These are phyloP conservation scores for Aphodius sticticus DNA, from an alignment of 2,888 invertebrate species.

Conservation along the genomic window DNA sequence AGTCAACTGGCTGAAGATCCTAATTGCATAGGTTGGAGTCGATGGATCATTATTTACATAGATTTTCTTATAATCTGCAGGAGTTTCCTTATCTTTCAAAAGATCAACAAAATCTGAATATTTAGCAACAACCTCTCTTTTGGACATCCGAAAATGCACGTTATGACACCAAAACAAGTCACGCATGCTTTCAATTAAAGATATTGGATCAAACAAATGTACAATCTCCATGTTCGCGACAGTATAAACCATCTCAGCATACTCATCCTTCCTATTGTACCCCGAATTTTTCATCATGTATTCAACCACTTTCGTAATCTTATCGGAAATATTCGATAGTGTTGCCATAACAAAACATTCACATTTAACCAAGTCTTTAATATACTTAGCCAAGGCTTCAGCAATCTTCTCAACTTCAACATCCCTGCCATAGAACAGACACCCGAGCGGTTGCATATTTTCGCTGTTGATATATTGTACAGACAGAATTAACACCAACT, in stretches of 20 bases:
- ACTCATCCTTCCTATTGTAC: not conserved
- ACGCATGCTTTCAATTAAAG: conserved; percentile 26
- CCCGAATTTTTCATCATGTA: conserved; percentile 17
- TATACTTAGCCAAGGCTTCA: conserved; percentile 37
- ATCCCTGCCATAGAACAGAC: conserved; percentile 15
- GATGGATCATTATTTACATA: conserved; percentile 26
- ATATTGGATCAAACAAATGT: conserved; percentile 33
- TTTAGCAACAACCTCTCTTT: not conserved
- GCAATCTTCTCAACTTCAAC: conserved; percentile 28
- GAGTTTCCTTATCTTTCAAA: not conserved
- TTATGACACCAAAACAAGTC: conserved; percentile 26
- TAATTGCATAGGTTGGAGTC: conserved; percentile 26
- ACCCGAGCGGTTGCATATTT: conserved; percentile 28
- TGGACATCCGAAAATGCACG: conserved; percentile 11
- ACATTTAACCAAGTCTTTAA: conserved; percentile 35
- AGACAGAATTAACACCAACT: conserved; percentile 13
- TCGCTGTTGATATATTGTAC: conserved; percentile 29
- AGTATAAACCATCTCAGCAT: conserved; percentile 24
- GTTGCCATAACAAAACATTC: conserved; percentile 37
- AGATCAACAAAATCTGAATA: conserved; percentile 8
- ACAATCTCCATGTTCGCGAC: conserved; percentile 29
- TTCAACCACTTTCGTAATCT: conserved; percentile 25
- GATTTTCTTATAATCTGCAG: not conserved
- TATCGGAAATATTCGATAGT: conserved; percentile 27
- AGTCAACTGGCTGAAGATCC: conserved; percentile 29